phyloP scores from a whole-genome alignment of 2,113 vertebrate genomes.

The Calyptommatus sinebrachiatus region DNA sequence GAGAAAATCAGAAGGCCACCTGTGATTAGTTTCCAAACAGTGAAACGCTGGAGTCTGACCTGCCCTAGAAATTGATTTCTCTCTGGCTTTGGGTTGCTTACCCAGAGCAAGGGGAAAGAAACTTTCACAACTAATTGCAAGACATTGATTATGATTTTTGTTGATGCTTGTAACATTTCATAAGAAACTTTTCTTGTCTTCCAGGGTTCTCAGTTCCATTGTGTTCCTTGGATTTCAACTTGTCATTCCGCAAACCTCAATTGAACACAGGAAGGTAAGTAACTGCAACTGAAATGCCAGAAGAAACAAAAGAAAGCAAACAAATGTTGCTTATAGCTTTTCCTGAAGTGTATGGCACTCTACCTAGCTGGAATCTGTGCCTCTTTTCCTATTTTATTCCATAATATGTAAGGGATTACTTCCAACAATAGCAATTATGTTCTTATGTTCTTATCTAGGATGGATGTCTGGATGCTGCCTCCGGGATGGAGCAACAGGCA shows the following conservation, averaged over 20 bases:
- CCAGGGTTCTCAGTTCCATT: constrained; percentile 70
- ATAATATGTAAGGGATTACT: neutral
- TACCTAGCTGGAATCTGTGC: no score
- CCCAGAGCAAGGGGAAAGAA: neutral
- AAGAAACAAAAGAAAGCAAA: no score
- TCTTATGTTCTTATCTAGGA: no score
- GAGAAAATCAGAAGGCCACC: no score
- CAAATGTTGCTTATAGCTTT: neutral
- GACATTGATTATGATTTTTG: neutral
- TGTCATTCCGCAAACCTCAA: constrained; percentile 74
- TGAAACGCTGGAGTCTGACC: neutral
- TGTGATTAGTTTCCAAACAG: neutral
- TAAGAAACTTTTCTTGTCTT: constrained; percentile 32
- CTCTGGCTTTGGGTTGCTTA: neutral
- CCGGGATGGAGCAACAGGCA: no score
- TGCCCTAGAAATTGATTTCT: neutral
- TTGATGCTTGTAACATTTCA: neutral
- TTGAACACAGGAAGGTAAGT: constrained; percentile 88
- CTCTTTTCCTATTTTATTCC: neutral
- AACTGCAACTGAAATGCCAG: neutral
- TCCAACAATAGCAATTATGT: no score
- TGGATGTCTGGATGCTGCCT: no score
- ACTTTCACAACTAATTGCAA: neutral
- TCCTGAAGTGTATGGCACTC: neutral
- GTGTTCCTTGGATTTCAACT: constrained; percentile 77